Percentiles rank a stretch among this genome's conserved stretches.
Conservation (phyloP, 2,888 invertebrate species). For the Tachina fera region DNA sequence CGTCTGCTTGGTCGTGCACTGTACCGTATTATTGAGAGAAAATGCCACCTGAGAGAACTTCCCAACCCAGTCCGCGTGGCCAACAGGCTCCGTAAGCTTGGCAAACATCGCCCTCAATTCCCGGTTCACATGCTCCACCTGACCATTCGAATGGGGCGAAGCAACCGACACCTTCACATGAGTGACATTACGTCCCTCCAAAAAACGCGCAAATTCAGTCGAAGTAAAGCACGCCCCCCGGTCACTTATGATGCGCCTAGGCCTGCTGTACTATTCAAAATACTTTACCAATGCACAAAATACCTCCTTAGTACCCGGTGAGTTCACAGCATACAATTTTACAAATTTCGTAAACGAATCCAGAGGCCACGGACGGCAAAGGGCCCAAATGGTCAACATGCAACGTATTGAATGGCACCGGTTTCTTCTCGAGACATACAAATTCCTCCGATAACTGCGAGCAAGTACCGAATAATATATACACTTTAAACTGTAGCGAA, state of each 20-base stretch:
- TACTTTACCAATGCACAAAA: constrained; percentile 37
- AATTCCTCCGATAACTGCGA: too few species aligned
- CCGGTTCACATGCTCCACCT: not conserved
- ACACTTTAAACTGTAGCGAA: constrained; percentile 26
- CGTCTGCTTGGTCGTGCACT: not conserved
- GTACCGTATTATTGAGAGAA: not conserved
- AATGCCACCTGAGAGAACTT: not conserved
- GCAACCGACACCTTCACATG: not conserved
- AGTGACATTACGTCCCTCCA: not conserved
- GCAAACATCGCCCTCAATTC: not conserved
- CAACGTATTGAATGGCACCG: constrained; percentile 2
- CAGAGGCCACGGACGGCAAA: not conserved
- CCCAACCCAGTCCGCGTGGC: not conserved
- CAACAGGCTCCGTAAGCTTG: too few species aligned
- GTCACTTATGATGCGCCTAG: not conserved
- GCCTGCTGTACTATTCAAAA: constrained; percentile 48
- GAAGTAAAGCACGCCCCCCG: not conserved
- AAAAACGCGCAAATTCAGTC: not conserved
- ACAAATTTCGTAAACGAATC: constrained; percentile 14
- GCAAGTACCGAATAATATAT: constrained; percentile 18
- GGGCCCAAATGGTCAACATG: constrained; percentile 35
- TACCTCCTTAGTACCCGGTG: constrained; percentile 35
- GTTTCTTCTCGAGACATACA: not conserved
- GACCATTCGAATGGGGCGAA: not conserved
- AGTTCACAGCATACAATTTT: constrained; percentile 51